Percentiles rank a stretch among this genome's conserved stretches.
Conservation (phyloP, 2,797 vertebrate genomes). For the Chiloscyllium punctatum region DNA sequence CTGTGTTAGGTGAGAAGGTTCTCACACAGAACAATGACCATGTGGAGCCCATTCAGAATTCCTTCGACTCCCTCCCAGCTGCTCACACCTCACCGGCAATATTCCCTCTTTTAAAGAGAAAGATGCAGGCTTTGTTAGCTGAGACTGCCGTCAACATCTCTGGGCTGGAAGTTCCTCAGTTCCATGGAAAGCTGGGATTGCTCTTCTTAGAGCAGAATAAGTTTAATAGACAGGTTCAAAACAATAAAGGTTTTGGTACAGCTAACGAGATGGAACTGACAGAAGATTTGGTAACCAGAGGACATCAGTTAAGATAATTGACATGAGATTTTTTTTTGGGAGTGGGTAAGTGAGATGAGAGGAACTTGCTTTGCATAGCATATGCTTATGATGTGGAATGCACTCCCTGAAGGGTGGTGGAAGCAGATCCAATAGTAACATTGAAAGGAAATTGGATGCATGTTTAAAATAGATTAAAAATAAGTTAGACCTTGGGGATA, state of each 20-base stretch:
- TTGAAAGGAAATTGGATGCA: background rate
- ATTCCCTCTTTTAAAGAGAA: background rate
- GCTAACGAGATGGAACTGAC: background rate
- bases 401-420: background rate
- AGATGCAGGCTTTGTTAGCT: background rate
- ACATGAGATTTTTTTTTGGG: background rate
- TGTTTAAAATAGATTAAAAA: background rate
- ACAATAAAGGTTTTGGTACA: too few species aligned
- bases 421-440: background rate
- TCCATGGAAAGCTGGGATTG: background rate
- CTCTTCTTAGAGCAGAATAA: background rate
- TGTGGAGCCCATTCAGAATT: background rate
- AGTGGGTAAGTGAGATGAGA: background rate
- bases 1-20: background rate
- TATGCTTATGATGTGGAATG: background rate
- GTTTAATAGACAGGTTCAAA: background rate
- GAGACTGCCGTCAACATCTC: background rate
- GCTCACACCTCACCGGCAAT: background rate
- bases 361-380: background rate
- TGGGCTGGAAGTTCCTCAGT: background rate
- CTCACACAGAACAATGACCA: background rate
- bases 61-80: background rate
- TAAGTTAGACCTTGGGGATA: background rate
- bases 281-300: background rate
- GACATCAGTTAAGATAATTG: background rate